Percentiles rank a stretch among this genome's conserved stretches.
Evolutionary conservation across 2,888 invertebrate species (phyloP).

Genomic region (Blera fallax): DNA sequence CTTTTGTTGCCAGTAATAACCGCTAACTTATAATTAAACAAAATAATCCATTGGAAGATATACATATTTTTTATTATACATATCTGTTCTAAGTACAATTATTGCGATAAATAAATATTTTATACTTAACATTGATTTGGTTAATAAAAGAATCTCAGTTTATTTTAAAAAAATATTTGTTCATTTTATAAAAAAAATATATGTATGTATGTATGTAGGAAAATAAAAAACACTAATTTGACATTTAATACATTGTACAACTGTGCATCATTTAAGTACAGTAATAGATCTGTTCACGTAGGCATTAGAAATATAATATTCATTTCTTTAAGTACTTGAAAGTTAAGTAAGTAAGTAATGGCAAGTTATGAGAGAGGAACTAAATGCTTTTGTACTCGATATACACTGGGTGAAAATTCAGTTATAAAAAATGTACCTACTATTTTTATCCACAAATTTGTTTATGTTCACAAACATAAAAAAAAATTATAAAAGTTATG

Average conservation of each 20-base stretch:
- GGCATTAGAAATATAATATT: neutral
- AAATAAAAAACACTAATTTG: constrained; percentile 30
- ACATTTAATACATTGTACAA: constrained; percentile 36
- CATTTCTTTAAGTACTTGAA: neutral
- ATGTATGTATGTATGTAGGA: neutral
- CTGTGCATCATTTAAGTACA: constrained; percentile 33
- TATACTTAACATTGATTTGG: constrained; percentile 24
- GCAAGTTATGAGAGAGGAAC: neutral
- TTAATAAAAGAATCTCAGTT: neutral
- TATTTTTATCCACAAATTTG: no score
- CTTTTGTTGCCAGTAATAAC: no score
- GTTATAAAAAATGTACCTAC: no score
- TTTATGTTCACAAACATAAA: no score
- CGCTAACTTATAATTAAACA: neutral
- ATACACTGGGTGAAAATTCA: no score
- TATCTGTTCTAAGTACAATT: constrained; percentile 38
- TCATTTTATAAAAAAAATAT: constrained; percentile 31
- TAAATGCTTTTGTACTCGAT: no score
- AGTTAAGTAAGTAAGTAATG: neutral
- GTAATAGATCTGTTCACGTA: neutral
- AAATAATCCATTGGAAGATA: constrained; percentile 11
- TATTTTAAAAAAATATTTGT: neutral
- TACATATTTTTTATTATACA: constrained; percentile 12
- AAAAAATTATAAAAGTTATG: no score
- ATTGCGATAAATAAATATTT: constrained; percentile 44